phyloP scores from a whole-genome alignment of 2,113 vertebrate species.

The Rhadina sibilatrix region DNA sequence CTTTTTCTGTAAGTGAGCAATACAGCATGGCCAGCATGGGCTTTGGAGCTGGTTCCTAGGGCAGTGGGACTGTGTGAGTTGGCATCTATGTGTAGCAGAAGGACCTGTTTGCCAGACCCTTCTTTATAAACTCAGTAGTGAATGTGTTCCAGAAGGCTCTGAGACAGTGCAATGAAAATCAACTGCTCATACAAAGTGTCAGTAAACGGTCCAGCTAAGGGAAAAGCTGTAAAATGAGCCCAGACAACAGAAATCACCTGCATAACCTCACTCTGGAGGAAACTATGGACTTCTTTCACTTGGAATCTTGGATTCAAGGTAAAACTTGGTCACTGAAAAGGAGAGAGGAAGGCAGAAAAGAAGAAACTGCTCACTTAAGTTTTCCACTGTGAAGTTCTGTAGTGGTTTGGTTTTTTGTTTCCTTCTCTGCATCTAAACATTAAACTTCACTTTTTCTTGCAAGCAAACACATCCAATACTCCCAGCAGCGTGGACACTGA shows the following conservation, averaged over 20 bases:
- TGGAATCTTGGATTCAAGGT: not conserved
- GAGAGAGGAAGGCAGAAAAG: not conserved
- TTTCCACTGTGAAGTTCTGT: not conserved
- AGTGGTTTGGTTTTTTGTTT: not conserved
- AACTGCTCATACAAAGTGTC: not conserved
- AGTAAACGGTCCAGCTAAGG: not conserved
- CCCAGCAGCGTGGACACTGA: not conserved
- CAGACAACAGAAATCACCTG: not conserved
- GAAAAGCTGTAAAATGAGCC: not conserved
- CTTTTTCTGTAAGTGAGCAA: accelerated
- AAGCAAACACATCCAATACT: not conserved
- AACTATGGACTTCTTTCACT: not conserved
- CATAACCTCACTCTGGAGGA: not conserved
- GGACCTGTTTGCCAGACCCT: not conserved
- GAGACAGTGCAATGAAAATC: accelerated
- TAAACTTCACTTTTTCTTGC: not conserved
- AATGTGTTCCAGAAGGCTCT: not conserved
- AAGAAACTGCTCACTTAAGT: not conserved
- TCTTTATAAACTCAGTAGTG: not conserved
- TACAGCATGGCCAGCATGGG: accelerated
- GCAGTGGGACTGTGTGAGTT: not conserved
- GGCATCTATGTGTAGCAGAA: not conserved
- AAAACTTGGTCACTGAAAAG: not conserved
- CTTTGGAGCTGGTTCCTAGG: not conserved
- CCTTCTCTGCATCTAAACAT: not conserved